phyloP scores from a whole-genome alignment of 2,113 vertebrate genomes.

The Bos javanicus region DNA sequence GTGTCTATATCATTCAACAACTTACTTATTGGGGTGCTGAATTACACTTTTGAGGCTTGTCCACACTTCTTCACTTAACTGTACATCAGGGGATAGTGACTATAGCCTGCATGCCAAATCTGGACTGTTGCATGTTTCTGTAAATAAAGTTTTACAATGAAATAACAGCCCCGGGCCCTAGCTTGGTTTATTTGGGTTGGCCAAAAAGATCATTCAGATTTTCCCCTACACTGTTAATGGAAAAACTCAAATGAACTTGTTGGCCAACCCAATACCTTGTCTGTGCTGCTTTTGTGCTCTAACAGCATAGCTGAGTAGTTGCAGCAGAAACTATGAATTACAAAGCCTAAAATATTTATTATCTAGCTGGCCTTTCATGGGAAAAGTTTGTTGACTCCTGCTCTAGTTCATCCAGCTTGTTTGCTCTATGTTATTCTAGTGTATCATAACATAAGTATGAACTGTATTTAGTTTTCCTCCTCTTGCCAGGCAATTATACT shows the following conservation, averaged over 20 bases:
- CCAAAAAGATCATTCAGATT: background rate
- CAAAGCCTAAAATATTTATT: background rate
- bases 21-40: background rate
- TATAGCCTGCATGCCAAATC: background rate
- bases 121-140: background rate
- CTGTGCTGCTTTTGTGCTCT: background rate
- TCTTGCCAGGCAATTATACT: background rate
- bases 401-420: background rate
- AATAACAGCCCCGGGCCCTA: background rate
- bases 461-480: background rate
- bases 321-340: background rate
- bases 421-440: background rate
- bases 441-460: background rate
- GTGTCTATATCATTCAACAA: background rate
- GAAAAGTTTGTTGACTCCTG: background rate
- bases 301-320: rapidly evolving
- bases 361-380: background rate
- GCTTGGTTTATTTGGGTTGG: background rate
- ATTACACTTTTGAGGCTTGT: background rate
- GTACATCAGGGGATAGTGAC: background rate
- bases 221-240: background rate
- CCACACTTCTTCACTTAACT: background rate
- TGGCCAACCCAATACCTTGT: background rate
- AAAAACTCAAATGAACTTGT: background rate
- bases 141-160: background rate